A percentile compares a stretch with the other conserved stretches of the same genome.
phyloP scores from a whole-genome alignment of 2,888 invertebrate genomes.

The Tridacna gigas region DNA sequence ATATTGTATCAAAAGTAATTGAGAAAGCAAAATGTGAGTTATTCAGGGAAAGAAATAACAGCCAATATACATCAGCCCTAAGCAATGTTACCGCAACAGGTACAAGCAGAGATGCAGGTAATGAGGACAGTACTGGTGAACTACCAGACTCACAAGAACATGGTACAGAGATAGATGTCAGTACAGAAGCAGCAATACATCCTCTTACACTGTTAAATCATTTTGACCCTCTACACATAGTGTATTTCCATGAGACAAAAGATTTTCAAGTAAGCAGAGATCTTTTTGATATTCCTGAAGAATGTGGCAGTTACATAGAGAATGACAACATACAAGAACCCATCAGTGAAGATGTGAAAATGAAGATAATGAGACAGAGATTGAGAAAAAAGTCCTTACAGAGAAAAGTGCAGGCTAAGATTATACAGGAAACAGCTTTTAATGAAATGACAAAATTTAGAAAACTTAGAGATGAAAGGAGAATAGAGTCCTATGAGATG shows the following conservation, averaged over 20 bases:
- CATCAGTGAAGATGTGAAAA: conserved; percentile 7
- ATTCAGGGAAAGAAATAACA: background rate
- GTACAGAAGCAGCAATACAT: too few relatives aligned
- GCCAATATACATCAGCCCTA: too few relatives aligned
- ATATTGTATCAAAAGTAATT: background rate
- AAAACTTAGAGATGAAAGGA: conserved; percentile 7
- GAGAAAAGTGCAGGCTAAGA: conserved; percentile 14
- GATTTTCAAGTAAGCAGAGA: background rate
- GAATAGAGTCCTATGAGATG: conserved; percentile 28
- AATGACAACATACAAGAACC: background rate
- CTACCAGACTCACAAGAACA: too few relatives aligned
- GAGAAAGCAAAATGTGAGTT: conserved; percentile 8
- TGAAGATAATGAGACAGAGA: conserved; percentile 18
- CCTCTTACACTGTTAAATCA: background rate
- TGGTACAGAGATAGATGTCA: too few relatives aligned
- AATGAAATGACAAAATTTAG: conserved; percentile 19
- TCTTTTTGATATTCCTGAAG: conserved; percentile 20
- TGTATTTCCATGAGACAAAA: background rate
- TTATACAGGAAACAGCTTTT: conserved; percentile 14
- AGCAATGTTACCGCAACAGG: too few relatives aligned
- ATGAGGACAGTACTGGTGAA: too few relatives aligned
- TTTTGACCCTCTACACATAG: conserved; percentile 1
- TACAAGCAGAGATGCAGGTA: too few relatives aligned
- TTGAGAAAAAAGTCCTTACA: conserved; percentile 16
- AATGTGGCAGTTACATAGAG: background rate